Percentiles rank a stretch among this genome's conserved stretches.
phyloP scores from a whole-genome alignment of 2,797 vertebrate genomes.

The Onychomys torridus region DNA sequence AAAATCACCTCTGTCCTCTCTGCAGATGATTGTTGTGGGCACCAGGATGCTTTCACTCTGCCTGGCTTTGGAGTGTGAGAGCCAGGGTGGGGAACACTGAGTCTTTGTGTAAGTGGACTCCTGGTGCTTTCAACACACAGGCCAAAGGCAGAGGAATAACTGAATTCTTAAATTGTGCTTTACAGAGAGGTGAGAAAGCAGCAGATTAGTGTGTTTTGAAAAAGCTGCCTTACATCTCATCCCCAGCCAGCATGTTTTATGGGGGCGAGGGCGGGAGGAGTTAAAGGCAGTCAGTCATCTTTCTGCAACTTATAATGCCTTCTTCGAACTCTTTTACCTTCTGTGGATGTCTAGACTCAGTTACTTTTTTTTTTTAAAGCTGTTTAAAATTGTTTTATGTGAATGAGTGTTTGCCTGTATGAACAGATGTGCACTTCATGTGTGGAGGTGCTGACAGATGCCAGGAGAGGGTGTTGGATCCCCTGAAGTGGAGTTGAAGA shows the following conservation, averaged over 20 bases:
- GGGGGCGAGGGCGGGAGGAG: fast-evolving
- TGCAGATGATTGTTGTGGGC: slow-evolving; percentile 28
- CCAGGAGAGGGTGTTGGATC: not conserved
- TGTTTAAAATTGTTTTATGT: not conserved
- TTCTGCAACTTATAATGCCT: not conserved
- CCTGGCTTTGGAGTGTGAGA: slow-evolving; percentile 41
- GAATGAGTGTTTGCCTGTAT: not conserved
- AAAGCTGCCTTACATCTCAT: not conserved
- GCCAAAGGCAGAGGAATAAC: not conserved
- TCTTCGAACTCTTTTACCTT: not conserved
- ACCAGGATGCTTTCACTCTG: slow-evolving; percentile 19
- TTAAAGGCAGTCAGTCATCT: not conserved
- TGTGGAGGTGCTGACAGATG: not conserved
- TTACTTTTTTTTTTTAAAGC: no score
- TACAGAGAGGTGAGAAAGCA: not conserved
- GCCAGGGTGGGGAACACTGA: not conserved
- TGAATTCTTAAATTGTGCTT: not conserved
- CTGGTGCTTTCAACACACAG: not conserved
- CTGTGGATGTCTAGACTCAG: not conserved
- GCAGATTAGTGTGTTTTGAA: not conserved
- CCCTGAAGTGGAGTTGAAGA: not conserved
- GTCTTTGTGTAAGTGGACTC: not conserved
- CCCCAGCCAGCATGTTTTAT: not conserved
- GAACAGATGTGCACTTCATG: not conserved
- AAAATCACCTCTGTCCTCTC: slow-evolving; percentile 59